These are phyloP conservation scores for Copsychus sechellarum DNA, from an alignment of 2,113 vertebrate genomes.

Conservation along the genomic window DNA sequence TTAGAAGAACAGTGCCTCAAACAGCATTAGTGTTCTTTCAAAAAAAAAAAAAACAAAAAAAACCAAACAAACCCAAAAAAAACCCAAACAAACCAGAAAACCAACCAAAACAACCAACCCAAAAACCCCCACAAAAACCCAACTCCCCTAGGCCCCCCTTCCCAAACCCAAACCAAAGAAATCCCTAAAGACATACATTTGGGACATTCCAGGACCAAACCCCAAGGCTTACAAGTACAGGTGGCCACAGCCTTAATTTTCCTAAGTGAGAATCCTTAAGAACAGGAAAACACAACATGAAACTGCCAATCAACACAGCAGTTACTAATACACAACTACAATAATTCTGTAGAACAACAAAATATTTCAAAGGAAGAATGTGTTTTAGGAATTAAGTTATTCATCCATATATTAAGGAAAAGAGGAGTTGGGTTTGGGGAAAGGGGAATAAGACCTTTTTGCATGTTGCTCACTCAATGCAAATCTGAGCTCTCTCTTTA, in stretches of 20 bases:
- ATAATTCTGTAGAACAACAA: conserved; percentile 23
- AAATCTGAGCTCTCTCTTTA: conserved; percentile 29
- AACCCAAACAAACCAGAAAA: neutral
- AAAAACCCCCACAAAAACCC: neutral
- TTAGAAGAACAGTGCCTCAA: neutral
- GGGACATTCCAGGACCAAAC: conserved; percentile 20
- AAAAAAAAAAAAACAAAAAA: neutral
- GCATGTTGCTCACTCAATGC: conserved; percentile 10
- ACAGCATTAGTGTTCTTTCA: neutral
- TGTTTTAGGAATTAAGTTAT: conserved; percentile 36
- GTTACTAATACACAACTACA: conserved; percentile 26
- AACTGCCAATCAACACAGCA: conserved; percentile 46
- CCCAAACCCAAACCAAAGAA: conserved; percentile 13
- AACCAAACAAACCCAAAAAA: neutral
- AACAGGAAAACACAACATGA: conserved; percentile 32
- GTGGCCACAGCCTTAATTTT: conserved; percentile 44
- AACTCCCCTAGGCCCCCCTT: neutral
- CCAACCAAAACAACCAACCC: neutral
- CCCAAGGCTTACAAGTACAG: conserved; percentile 17
- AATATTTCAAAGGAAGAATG: conserved; percentile 34
- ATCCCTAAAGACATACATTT: neutral
- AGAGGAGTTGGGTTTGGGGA: neutral
- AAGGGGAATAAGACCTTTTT: conserved; percentile 4
- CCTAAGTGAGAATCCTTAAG: conserved; percentile 27
- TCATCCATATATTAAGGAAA: conserved; percentile 10